These are phyloP conservation scores for Athripsodes cinereus DNA, from an alignment of 2,888 invertebrate species.

Conservation along the genomic window DNA sequence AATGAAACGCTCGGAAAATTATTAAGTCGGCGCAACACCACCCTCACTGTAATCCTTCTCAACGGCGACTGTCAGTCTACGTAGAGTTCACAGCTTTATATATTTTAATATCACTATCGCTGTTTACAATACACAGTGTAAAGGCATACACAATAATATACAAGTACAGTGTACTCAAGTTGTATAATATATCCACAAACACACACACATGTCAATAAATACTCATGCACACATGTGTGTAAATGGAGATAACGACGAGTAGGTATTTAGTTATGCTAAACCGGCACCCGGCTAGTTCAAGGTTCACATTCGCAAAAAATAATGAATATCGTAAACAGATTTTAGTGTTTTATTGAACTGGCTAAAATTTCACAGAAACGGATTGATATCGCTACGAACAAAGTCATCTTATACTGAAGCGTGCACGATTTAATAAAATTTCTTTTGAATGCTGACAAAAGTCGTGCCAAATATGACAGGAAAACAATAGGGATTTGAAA, in stretches of 20 bases:
- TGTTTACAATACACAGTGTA: background rate
- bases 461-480: no score
- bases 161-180: no score
- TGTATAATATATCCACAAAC: background rate
- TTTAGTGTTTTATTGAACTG: no score
- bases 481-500: no score
- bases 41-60: slow-evolving; percentile 23
- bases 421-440: no score
- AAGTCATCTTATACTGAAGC: no score
- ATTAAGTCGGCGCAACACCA: background rate
- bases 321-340: no score
- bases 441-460: no score
- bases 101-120: slow-evolving; percentile 28
- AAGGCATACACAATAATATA: background rate
- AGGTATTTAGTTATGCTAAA: background rate
- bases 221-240: background rate
- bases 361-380: no score
- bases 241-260: background rate
- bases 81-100: slow-evolving; percentile 47
- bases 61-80: slow-evolving; percentile 60
- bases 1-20: background rate
- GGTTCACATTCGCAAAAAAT: background rate
- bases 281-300: background rate
- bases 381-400: no score
- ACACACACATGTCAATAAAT: background rate